phyloP scores from a whole-genome alignment of 2,797 vertebrate species.

The Alca torda region DNA sequence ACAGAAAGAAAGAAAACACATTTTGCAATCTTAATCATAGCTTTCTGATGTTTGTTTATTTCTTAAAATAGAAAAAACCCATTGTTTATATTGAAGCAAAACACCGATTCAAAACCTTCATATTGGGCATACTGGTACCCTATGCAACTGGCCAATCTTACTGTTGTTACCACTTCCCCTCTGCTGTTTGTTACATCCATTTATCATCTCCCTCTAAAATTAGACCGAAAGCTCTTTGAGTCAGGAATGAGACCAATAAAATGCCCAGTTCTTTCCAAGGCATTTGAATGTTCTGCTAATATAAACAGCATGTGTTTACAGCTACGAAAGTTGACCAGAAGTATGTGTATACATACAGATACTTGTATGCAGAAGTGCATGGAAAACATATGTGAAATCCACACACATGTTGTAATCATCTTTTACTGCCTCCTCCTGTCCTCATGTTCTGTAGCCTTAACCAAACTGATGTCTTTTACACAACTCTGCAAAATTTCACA shows the following conservation, averaged over 20 bases:
- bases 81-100: slow-evolving; percentile 15
- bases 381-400: not conserved
- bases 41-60: not conserved
- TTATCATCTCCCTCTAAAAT: slow-evolving; percentile 8
- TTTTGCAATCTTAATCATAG: slow-evolving; percentile 50
- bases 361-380: not conserved
- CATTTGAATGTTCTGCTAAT: not conserved
- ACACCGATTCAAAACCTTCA: not conserved
- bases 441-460: not conserved
- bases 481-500: not conserved
- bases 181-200: not conserved
- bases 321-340: not conserved
- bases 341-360: not conserved
- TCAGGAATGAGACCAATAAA: not conserved
- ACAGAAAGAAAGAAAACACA: not conserved
- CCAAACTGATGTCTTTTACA: not conserved
- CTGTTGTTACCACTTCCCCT: not conserved
- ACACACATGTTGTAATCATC: not conserved
- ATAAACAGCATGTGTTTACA: not conserved
- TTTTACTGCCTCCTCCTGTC: not conserved
- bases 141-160: not conserved
- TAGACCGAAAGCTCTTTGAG: not conserved
- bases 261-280: not conserved
- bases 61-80: slow-evolving; percentile 9
- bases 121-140: not conserved